A percentile compares a stretch with the other conserved stretches of the same genome.
phyloP scores from a whole-genome alignment of 2,113 vertebrate species.

The Equus przewalskii region DNA sequence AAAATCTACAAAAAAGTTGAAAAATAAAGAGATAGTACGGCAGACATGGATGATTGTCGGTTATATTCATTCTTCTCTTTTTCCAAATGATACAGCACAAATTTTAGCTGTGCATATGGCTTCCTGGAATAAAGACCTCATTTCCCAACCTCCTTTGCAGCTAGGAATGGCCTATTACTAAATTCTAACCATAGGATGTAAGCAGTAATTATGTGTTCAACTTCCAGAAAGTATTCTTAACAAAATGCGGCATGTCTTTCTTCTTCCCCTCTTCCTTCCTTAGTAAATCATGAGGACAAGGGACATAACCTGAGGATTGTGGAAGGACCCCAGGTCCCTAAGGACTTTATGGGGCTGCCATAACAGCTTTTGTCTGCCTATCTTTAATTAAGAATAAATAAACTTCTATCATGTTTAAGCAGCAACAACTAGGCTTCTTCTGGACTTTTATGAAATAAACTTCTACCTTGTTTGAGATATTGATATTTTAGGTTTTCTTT shows the following conservation, averaged over 20 bases:
- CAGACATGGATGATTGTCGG: background rate
- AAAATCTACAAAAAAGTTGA: conserved; percentile 10
- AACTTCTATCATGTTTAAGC: conserved; percentile 15
- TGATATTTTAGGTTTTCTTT: background rate
- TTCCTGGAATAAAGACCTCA: background rate
- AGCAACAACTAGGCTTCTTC: background rate
- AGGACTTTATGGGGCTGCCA: background rate
- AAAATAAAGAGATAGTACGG: conserved; percentile 21
- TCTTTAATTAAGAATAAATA: conserved; percentile 42
- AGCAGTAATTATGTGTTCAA: background rate
- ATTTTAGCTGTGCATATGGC: background rate
- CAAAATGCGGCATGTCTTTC: background rate
- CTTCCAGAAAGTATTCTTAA: background rate
- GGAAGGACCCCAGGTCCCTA: background rate
- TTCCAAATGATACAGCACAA: background rate
- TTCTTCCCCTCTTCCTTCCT: background rate
- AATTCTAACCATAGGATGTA: background rate
- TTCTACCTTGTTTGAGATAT: background rate
- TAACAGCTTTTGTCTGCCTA: background rate
- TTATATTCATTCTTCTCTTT: background rate
- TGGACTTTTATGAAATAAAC: conserved; percentile 9
- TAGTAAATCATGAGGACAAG: background rate
- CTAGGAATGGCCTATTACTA: background rate
- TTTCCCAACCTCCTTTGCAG: background rate
- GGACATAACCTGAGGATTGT: background rate